A percentile compares a stretch with the other conserved stretches of the same genome.
These are phyloP conservation scores for Sminthurinus aureus DNA, from an alignment of 2,888 invertebrate species.

Conservation along the genomic window DNA sequence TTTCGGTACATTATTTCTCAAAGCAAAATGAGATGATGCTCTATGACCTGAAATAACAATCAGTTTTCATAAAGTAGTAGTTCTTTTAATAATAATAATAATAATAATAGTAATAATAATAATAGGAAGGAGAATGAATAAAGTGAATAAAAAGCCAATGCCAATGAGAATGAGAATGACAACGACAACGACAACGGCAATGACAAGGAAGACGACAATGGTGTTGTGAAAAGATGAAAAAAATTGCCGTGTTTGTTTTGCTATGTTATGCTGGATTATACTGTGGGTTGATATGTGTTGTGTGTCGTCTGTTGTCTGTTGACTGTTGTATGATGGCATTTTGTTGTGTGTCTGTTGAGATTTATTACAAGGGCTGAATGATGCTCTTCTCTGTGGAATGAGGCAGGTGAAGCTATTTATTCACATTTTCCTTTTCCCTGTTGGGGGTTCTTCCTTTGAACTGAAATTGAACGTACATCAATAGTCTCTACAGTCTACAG, in stretches of 20 bases:
- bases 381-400: slow-evolving; percentile 31
- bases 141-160: background rate
- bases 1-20: background rate
- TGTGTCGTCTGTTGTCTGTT: background rate
- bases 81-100: too few species aligned
- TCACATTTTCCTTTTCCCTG: slow-evolving; percentile 38
- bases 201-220: background rate
- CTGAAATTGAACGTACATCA: slow-evolving; percentile 12
- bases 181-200: background rate
- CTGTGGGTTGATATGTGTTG: too few species aligned
- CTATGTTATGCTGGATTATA: background rate
- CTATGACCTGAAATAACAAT: background rate
- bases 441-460: slow-evolving; percentile 30
- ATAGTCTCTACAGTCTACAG: background rate
- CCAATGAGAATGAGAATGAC: background rate
- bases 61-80: background rate
- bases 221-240: slow-evolving; percentile 2
- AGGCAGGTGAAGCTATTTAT: slow-evolving; percentile 37
- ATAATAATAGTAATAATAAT: too few species aligned
- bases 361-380: slow-evolving; percentile 33
- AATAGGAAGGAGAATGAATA: too few species aligned
- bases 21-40: background rate
- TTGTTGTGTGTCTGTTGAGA: slow-evolving; percentile 18
- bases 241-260: background rate
- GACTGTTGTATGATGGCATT: background rate